Base-by-base conservation (phyloP, 2,888 invertebrate species). In the Dermolepida albohirtum region DNA sequence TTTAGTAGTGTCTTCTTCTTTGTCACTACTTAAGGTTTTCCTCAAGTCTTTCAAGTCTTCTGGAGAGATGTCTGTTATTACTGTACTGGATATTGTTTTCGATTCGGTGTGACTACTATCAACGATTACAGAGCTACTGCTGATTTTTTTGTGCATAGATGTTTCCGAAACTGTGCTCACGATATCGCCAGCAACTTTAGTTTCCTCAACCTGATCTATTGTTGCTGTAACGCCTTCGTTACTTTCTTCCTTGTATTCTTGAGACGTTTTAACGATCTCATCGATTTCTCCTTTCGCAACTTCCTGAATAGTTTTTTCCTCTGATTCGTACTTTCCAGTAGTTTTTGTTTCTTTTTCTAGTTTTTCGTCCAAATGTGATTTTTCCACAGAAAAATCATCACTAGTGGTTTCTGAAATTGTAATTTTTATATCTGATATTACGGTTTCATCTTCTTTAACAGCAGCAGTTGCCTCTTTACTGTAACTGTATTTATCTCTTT, bases 101-200 rank as follows among this genome's bases (percentile, higher is more conserved):
- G 74, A 71, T 75, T 78, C 76, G 68, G 77, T 76, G 14, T 71
- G 74, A 17, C 50, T 70, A 47, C 69, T 64, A 59, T 76, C 74
- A 0, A 72, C 68, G 7, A 70, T 50, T 27, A 69, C 54, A 4
- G 73, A 70, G 54, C 68, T 73, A 43, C 65, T 69, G 2, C 70
- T 65, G 8, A 69, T 51, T 66, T 70, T 72, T 17, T 67, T 72
- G 11, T 70, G 73, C 39, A 57, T 70, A 1, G 64, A 65, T 16
- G 69, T 71, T 66, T 74, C 71, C 0, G 68, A 71, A 1, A 50
- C 66, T n/a, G 63, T 68, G 7, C 66, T 57, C 69, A 74, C 71
- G 5, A 73, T 75, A 67, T 78, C 80, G 11, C 75, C 77, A 16
- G 67, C 69, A 12, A 74, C 70, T 73, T 74, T 79, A 54, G 71